phyloP scores from a whole-genome alignment of 2,888 invertebrate species.

The Aspidiotus destructor region DNA sequence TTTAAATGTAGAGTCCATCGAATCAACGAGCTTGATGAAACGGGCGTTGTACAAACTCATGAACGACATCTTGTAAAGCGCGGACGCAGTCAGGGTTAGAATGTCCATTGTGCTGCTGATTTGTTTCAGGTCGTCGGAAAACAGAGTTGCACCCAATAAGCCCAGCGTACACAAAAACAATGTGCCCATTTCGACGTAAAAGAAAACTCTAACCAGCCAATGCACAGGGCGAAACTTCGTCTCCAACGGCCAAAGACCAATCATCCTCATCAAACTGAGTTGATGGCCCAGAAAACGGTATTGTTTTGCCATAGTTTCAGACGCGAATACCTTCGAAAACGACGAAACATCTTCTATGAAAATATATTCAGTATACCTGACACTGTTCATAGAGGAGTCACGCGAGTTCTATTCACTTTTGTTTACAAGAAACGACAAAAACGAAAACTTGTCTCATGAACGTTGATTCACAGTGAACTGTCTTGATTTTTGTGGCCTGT shows the following conservation, averaged over 20 bases:
- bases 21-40: constrained; percentile 10
- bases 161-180: not conserved
- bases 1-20: constrained; percentile 6
- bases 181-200: not conserved
- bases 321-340: not conserved
- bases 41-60: not conserved
- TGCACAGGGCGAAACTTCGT: not conserved
- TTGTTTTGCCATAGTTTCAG: not conserved
- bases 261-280: not conserved
- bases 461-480: not conserved
- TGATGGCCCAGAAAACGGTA: not conserved
- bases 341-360: not conserved
- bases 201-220: not conserved
- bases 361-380: too few relatives aligned
- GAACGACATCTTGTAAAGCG: constrained; percentile 21
- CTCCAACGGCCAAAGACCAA: not conserved
- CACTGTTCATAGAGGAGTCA: too few relatives aligned
- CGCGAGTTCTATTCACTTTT: too few relatives aligned
- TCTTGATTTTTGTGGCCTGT: not conserved
- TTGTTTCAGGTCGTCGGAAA: constrained; percentile 27
- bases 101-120: constrained; percentile 34
- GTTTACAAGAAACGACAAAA: too few relatives aligned
- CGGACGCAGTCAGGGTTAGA: constrained; percentile 29
- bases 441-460: not conserved
- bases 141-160: constrained; percentile 15